Conservation (phyloP, 2,113 vertebrate species). For the Alaudala cheleensis region DNA sequence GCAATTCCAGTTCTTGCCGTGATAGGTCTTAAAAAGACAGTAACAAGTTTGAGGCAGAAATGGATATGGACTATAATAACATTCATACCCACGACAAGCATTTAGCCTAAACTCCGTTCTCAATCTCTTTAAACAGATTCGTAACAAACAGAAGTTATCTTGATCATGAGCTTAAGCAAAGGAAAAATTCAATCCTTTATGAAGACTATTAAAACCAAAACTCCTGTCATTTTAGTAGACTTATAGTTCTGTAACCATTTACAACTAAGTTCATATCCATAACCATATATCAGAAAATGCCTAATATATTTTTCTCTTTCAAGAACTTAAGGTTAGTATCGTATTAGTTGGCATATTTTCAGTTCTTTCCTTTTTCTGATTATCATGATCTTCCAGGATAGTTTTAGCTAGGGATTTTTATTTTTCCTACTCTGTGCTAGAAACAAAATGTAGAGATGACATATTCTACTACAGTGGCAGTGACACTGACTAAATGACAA, state of each 20-base stretch:
- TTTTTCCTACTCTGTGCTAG: not conserved
- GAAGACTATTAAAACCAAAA: not conserved
- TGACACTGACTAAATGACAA: not conserved
- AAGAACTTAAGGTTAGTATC: not conserved
- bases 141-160: not conserved
- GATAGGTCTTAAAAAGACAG: no score
- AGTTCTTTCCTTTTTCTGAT: not conserved
- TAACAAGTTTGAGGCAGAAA: not conserved
- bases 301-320: not conserved
- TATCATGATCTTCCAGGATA: not conserved
- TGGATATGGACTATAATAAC: not conserved
- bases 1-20: not conserved
- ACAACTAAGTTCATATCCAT: not conserved
- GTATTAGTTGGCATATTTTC: not conserved
- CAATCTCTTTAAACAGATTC: not conserved
- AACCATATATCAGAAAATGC: not conserved
- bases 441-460: not conserved
- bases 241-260: not conserved
- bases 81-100: not conserved
- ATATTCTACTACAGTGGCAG: not conserved
- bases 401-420: not conserved
- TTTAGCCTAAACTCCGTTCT: not conserved
- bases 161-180: not conserved
- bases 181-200: not conserved
- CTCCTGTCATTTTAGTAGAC: not conserved